phyloP scores from a whole-genome alignment of 2,113 vertebrate species.

The Thalassarche chlororhynchos region DNA sequence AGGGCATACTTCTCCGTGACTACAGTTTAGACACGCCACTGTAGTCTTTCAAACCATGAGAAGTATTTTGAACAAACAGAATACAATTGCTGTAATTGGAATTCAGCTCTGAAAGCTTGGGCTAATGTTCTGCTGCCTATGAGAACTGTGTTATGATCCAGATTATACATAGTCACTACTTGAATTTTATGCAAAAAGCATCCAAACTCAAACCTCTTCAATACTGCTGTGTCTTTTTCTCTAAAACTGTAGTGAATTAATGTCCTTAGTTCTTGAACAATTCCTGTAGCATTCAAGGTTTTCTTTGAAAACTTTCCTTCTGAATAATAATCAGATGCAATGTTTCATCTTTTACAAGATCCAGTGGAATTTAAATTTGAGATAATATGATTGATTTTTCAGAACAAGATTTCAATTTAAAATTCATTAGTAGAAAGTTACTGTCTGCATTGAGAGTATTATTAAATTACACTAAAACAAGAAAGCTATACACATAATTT shows the following conservation, averaged over 20 bases:
- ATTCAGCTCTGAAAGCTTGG: neutral
- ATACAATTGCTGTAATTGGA: neutral
- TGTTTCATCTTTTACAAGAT: neutral
- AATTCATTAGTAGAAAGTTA: neutral
- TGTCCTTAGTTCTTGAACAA: neutral
- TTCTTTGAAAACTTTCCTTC: neutral
- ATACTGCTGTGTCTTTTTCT: neutral
- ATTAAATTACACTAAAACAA: neutral
- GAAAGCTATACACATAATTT: neutral
- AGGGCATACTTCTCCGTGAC: neutral
- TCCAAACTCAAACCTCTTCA: neutral
- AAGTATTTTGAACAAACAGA: neutral
- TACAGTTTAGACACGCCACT: neutral
- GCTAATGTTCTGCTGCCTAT: neutral
- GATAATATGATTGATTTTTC: neutral
- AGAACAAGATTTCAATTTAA: neutral
- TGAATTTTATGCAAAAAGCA: neutral
- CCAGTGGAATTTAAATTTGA: neutral
- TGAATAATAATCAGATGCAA: neutral
- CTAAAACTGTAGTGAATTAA: neutral
- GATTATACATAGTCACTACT: neutral
- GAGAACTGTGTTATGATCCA: neutral
- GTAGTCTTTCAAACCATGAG: neutral
- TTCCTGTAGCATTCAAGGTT: neutral
- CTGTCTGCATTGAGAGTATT: neutral